phyloP scores from a whole-genome alignment of 2,797 vertebrate species.

The Amphiprion clarkii region DNA sequence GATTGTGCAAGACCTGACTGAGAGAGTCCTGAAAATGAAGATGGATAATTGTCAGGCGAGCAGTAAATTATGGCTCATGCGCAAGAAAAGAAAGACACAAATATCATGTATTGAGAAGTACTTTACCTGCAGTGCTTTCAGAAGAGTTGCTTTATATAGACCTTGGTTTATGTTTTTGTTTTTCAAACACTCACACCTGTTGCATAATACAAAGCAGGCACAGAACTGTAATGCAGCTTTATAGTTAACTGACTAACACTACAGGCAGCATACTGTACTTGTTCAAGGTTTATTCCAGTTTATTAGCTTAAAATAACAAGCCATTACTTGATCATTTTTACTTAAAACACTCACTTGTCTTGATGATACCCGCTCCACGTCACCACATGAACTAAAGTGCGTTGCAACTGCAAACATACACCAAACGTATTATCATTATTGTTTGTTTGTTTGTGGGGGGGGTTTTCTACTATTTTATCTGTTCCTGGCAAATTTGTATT shows the following conservation, averaged over 20 bases:
- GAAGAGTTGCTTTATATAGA: slow-evolving; percentile 63
- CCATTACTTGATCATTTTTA: too few relatives aligned
- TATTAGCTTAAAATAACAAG: neutral
- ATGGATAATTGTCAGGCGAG: neutral
- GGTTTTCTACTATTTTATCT: neutral
- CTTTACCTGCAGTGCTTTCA: slow-evolving; percentile 78
- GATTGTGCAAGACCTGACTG: slow-evolving; percentile 54
- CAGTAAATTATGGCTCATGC: neutral
- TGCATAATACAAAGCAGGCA: slow-evolving; percentile 30
- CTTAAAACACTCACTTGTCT: slow-evolving; percentile 64
- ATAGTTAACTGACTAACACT: neutral
- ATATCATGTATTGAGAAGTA: neutral
- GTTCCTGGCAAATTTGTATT: neutral
- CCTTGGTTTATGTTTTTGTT: slow-evolving; percentile 34
- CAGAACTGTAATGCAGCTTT: neutral
- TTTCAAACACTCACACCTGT: slow-evolving; percentile 63
- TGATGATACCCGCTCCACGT: slow-evolving; percentile 73
- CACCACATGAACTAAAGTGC: slow-evolving; percentile 77
- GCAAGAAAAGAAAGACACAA: neutral
- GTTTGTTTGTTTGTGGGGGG: too few relatives aligned
- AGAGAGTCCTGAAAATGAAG: slow-evolving; percentile 75
- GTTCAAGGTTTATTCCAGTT: neutral
- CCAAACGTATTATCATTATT: slow-evolving; percentile 1
- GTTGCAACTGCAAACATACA: slow-evolving; percentile 71
- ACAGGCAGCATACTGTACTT: neutral